Conservation (phyloP, 2,797 vertebrate genomes). For the Chiroxiphia lanceolata region DNA sequence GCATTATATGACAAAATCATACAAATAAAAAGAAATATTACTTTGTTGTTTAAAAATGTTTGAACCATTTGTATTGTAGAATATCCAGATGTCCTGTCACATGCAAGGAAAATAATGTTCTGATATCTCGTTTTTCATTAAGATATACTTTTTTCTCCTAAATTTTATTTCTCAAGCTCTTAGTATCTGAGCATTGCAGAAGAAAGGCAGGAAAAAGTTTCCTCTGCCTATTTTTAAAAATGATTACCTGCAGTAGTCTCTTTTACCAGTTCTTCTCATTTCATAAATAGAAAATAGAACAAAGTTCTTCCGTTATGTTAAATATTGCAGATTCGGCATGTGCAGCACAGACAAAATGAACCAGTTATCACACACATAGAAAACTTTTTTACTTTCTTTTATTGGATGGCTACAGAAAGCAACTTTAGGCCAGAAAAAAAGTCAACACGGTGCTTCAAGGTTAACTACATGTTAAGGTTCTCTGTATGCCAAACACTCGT, state of each 20-base stretch:
- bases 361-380: neutral
- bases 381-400: neutral
- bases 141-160: neutral
- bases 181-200: neutral
- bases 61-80: neutral
- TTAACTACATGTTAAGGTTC: neutral
- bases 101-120: neutral
- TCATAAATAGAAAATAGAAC: neutral
- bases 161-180: neutral
- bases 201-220: neutral
- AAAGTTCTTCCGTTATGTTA: neutral
- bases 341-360: neutral
- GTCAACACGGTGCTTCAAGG: rapidly evolving
- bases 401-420: neutral
- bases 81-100: neutral
- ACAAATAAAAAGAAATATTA: neutral
- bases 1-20: neutral
- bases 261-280: neutral
- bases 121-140: neutral
- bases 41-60: neutral
- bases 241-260: neutral
- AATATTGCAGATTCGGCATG: neutral
- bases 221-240: neutral
- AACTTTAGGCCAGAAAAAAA: neutral
- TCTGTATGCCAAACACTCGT: neutral